phyloP scores from a whole-genome alignment of 2,888 invertebrate species.

The Calliopum simillimum region DNA sequence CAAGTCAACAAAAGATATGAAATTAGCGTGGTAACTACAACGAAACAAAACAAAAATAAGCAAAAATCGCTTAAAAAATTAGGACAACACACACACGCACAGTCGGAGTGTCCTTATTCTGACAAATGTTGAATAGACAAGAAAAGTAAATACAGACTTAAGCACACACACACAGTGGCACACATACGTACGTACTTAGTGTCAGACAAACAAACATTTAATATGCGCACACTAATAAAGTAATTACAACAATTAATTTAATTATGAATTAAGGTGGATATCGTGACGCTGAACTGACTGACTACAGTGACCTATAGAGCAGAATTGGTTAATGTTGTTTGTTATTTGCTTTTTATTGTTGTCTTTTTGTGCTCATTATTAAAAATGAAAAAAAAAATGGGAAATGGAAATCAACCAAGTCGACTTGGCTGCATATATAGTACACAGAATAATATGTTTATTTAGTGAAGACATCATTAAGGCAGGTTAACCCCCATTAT shows the following conservation, averaged over 20 bases:
- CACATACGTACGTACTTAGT: not conserved
- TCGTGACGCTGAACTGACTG: slow-evolving; percentile 41
- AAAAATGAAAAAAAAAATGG: no score
- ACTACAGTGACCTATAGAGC: no score
- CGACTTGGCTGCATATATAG: no score
- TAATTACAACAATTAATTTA: slow-evolving; percentile 65
- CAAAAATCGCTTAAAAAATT: not conserved
- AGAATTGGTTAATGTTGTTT: slow-evolving; percentile 20
- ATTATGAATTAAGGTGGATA: slow-evolving; percentile 62
- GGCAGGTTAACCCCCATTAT: no score
- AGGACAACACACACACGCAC: not conserved
- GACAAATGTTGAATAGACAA: no score
- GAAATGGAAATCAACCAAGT: no score
- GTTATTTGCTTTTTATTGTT: slow-evolving; percentile 9
- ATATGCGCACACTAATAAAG: slow-evolving; percentile 58
- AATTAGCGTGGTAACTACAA: not conserved
- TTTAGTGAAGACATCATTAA: no score
- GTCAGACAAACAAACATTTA: not conserved
- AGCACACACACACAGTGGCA: not conserved
- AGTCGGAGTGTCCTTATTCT: no score
- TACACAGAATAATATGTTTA: no score
- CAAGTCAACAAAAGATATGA: slow-evolving; percentile 6
- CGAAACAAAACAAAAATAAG: not conserved
- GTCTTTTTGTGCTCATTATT: no score
- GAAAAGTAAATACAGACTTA: no score